Conservation (phyloP, 2,797 vertebrate species). For the Thaleichthys pacificus region DNA sequence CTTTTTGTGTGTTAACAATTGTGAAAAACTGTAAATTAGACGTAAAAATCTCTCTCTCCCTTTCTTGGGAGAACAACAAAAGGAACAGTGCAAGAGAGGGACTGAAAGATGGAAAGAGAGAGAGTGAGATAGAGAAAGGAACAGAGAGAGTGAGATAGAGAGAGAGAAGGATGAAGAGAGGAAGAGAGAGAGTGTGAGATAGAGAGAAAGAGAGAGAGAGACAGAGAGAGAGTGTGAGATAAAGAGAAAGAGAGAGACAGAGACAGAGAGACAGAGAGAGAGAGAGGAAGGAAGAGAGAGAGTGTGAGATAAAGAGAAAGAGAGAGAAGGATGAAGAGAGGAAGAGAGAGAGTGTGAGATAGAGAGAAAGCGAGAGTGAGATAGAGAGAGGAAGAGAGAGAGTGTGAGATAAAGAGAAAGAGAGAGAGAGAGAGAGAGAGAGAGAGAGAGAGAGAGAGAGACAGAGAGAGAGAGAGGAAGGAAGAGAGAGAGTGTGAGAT, state of each 20-base stretch:
- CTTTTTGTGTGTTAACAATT: too few species aligned
- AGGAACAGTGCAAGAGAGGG: background rate
- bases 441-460: background rate
- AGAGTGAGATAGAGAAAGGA: too few species aligned
- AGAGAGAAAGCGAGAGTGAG: background rate
- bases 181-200: background rate
- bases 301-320: background rate
- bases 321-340: background rate
- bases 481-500: background rate
- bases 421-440: too few species aligned
- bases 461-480: background rate
- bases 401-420: too few species aligned
- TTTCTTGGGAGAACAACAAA: background rate
- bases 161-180: background rate
- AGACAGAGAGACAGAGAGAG: too few species aligned
- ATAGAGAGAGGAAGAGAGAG: background rate
- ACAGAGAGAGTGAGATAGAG: background rate
- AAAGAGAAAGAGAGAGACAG: too few species aligned
- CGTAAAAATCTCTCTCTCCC: too few species aligned
- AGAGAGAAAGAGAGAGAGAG: too few species aligned
- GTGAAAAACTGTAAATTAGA: too few species aligned
- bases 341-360: background rate
- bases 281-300: background rate
- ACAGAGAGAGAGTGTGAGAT: too few species aligned
- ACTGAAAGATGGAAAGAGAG: too few species aligned